Percentiles rank a stretch among this genome's conserved stretches.
These are phyloP conservation scores for Eurytoma californica DNA, from an alignment of 2,888 invertebrate species.

Conservation along the genomic window DNA sequence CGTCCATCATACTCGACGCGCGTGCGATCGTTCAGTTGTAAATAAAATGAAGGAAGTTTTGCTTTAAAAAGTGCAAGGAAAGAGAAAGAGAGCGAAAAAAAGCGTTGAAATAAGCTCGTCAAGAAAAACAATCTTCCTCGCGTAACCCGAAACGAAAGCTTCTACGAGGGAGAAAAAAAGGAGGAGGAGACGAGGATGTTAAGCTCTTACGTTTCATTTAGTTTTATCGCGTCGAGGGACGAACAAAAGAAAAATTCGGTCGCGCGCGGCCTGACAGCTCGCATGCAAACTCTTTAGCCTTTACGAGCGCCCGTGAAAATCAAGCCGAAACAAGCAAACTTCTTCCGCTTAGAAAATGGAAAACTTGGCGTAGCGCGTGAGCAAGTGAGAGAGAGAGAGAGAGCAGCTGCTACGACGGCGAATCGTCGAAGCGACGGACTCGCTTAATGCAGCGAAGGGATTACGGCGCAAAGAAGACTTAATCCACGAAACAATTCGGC, in stretches of 20 bases:
- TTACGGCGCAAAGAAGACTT: slow-evolving; percentile 27
- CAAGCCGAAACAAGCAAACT: slow-evolving; percentile 21
- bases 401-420: neutral
- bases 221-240: slow-evolving; percentile 20
- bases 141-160: slow-evolving; percentile 27
- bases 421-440: slow-evolving; percentile 16
- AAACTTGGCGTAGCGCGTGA: neutral
- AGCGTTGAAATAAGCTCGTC: neutral
- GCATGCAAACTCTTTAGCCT: slow-evolving; percentile 26
- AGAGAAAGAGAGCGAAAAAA: neutral
- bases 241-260: neutral
- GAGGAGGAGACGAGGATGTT: neutral
- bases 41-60: neutral
- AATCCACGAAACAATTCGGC: slow-evolving; percentile 25
- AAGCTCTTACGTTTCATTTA: slow-evolving; percentile 44
- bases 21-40: neutral
- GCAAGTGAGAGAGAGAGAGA: neutral
- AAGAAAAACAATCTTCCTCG: slow-evolving; percentile 45
- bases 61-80: too few relatives aligned
- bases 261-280: neutral
- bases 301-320: slow-evolving; percentile 4
- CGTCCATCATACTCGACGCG: neutral
- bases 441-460: slow-evolving; percentile 34
- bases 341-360: neutral
- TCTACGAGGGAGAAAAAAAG: neutral